These are phyloP conservation scores for Phasia obesa DNA, from an alignment of 2,888 invertebrate genomes.

Conservation along the genomic window DNA sequence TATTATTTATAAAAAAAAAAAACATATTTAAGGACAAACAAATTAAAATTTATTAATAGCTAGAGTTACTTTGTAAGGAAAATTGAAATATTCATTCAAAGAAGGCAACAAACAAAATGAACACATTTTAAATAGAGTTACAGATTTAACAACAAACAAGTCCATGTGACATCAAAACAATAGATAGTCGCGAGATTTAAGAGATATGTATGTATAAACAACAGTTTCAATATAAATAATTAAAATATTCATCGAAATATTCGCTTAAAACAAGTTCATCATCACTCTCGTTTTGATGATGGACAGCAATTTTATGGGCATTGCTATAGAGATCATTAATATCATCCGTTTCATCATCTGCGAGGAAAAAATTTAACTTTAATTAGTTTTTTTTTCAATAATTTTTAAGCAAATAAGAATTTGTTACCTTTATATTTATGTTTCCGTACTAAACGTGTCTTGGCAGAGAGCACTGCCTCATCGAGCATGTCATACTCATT, in stretches of 20 bases:
- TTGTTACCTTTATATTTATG: constrained; percentile 78
- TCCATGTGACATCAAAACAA: background rate
- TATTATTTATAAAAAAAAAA: too few species aligned
- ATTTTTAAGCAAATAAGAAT: background rate
- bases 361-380: background rate
- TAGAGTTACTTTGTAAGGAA: background rate
- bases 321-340: constrained; percentile 80
- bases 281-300: constrained; percentile 76
- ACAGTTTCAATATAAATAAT: constrained; percentile 74
- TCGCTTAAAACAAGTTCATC: constrained; percentile 78
- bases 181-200: background rate
- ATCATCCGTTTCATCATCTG: constrained; percentile 76
- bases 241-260: constrained; percentile 79
- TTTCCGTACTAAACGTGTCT: constrained; percentile 76
- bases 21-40: too few species aligned
- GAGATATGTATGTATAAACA: too few species aligned
- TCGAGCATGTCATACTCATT: constrained; percentile 78
- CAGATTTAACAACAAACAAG: background rate
- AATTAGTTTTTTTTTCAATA: constrained; percentile 23
- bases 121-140: constrained; percentile 44
- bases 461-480: constrained; percentile 79
- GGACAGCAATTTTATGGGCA: constrained; percentile 79
- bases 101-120: constrained; percentile 31
- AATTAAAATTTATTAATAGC: too few species aligned
- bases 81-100: constrained; percentile 21